Base-by-base conservation (phyloP, 2,888 invertebrate genomes). In the Hydriomena furcata region DNA sequence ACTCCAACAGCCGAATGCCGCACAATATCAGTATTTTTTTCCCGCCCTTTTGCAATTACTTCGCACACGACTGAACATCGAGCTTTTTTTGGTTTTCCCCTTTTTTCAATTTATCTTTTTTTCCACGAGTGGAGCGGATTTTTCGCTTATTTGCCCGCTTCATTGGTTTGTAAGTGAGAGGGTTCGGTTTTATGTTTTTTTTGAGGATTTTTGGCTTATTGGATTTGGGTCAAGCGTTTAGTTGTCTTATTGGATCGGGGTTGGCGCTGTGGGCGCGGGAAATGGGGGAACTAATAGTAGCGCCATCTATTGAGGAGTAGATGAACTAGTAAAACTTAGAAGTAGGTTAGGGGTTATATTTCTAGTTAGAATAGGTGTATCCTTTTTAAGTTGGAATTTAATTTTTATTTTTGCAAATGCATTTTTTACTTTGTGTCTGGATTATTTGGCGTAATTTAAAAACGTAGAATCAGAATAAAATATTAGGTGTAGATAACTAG, bases 111-210 rank as follows among this genome's bases (percentile, higher is more conserved):
- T 82, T 81, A 82, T 81, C 82, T 84, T 84, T 86, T 87, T 88
- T 86, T 84, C 83, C 83, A 79, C 84, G 51, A 82, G 71, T 64
- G 71, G 69, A 78, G 77, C 77, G 82, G 84, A 87, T 89, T 90
- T 89, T 85, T 88, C 85, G 86, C 82, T 82, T 88, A 86, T 89
- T 88, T 86, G 84, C 85, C 74, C 84, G 86, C 88, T 84, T 88
- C 89, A 89, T 89, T 89, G 89, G 86, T 86, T 87, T 76, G 85
- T 83, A 85, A 88, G 84, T 83, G 89, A 87, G 83, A 83, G 84
- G 85, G 85, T 78, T 68, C 71, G 66, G 68, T 76, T 74, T 74
- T 79, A n/a, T 78, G 71, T 77, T 81, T 71, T 67, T 69, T 66
- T 61, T 58, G 53, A 66, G 68, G 60, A 63, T 65, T 66, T 67